phyloP scores from a whole-genome alignment of 2,113 vertebrate genomes.

The Hypocryptadius cinnamomeus region DNA sequence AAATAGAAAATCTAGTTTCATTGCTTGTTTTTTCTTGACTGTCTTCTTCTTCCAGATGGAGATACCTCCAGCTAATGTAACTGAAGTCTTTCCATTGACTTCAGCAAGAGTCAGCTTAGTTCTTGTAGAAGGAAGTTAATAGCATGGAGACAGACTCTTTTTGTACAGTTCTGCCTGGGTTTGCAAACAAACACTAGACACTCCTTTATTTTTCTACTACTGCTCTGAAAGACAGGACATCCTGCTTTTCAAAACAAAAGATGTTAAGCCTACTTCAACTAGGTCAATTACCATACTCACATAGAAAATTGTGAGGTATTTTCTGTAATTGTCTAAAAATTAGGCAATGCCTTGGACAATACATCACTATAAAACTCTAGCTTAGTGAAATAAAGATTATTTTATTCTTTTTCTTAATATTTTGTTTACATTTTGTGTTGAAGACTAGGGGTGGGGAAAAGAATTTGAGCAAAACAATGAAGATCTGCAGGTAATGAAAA shows the following conservation, averaged over 20 bases:
- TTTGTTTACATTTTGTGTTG: background rate
- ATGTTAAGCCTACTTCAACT: background rate
- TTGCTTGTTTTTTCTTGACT: background rate
- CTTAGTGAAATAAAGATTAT: background rate
- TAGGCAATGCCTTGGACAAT: background rate
- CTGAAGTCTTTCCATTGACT: background rate
- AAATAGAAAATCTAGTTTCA: background rate
- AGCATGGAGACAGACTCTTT: background rate
- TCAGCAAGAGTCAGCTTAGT: background rate
- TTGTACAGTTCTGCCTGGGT: background rate
- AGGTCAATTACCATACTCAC: background rate
- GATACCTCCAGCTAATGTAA: background rate
- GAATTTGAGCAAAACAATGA: background rate
- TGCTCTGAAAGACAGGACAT: constrained; percentile 20
- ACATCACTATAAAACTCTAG: background rate
- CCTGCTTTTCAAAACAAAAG: constrained; percentile 8
- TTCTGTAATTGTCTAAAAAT: background rate
- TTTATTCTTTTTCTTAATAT: background rate
- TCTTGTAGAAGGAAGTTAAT: background rate
- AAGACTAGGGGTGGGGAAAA: background rate
- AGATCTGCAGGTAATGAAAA: background rate
- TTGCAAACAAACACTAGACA: background rate
- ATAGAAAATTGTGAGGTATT: background rate
- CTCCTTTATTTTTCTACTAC: background rate
- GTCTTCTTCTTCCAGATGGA: background rate